Evolutionary conservation across 2,888 invertebrate genomes (phyloP).

Genomic region (Mythimna loreyi): DNA sequence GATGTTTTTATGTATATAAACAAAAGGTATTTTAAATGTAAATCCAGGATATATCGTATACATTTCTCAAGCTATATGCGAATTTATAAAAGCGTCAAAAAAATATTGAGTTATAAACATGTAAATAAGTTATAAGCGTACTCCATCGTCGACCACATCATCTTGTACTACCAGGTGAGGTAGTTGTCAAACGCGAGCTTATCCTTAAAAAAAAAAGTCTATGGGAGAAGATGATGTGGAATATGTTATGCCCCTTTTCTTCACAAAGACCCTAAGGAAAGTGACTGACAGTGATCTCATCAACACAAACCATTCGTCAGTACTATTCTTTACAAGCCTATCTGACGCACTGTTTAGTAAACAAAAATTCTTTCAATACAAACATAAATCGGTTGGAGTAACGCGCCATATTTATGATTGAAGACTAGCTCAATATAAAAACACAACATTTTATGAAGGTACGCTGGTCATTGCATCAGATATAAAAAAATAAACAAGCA

Average conservation of each 20-base stretch:
- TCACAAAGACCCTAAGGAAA: conserved; percentile 6
- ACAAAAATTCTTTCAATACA: conserved; percentile 29
- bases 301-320: conserved; percentile 16
- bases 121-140: too few relatives aligned
- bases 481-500: conserved; percentile 38
- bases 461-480: conserved; percentile 21
- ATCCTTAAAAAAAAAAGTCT: too few relatives aligned
- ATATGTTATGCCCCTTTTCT: not conserved
- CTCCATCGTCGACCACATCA: too few relatives aligned
- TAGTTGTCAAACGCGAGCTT: too few relatives aligned
- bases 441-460: conserved; percentile 12
- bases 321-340: conserved; percentile 19
- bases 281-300: conserved; percentile 29
- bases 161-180: too few relatives aligned
- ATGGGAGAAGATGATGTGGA: not conserved
- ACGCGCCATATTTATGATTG: conserved; percentile 40
- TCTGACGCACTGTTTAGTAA: conserved; percentile 27
- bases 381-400: conserved; percentile 30
- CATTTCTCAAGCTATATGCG: not conserved
- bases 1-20: not conserved
- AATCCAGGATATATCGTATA: not conserved
- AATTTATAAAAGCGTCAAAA: not conserved
- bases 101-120: not conserved
- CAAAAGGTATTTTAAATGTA: not conserved
- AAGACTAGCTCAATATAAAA: conserved; percentile 30